Evolutionary conservation across 2,113 vertebrate genomes (phyloP), one percentile per base, ranked within the genome.

Genomic region (Oreochromis niloticus): DNA sequence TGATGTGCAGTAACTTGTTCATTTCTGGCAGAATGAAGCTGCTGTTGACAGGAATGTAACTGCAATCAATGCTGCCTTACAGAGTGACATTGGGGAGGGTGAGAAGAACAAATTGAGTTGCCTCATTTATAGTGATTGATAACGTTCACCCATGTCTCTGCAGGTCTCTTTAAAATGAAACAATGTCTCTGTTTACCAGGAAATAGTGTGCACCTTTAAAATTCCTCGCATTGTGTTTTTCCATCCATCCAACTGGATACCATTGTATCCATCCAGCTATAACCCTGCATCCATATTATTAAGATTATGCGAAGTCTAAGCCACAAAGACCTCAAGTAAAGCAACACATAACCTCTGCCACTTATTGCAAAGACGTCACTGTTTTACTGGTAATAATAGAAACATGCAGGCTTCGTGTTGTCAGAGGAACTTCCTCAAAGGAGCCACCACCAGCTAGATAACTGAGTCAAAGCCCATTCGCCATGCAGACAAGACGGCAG

Each of bases 391-490:
- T 59, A 43, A 75, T 81, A 19, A 36, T 78, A 56, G 66, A 5
- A 46, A 6, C 32, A 4, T 48, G 24, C 59, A 88, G 85, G 11
- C 41, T 92, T 89, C 16, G 16, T 79, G 16, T 2, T 63, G 10
- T 87, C 82, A 55, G 48, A 59, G 50, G 52, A 86, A 59, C 55
- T 83, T 71, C 52, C 52, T 27, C 68, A 73, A 41, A 52, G 41
- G 39, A 73, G 66, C 52, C 71, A 59, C 68, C 84, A 85, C 5
- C 22, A 73, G 89, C 61, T 84, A 90, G 84, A 90, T 22, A 83
- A 83, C 91, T 82, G 90, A 94, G 86, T 95, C 89, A 91, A 84
- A 93, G 83, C 80, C 68, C 82, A 54, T 89, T 88, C 11, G 9
- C 80, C 55, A 52, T 50, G 12, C 85, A 82, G 52, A 86, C 79